Percentiles rank a stretch among this genome's conserved stretches.
Conservation (phyloP, 1,140 invertebrate species). For the Orchesella cincta region DNA sequence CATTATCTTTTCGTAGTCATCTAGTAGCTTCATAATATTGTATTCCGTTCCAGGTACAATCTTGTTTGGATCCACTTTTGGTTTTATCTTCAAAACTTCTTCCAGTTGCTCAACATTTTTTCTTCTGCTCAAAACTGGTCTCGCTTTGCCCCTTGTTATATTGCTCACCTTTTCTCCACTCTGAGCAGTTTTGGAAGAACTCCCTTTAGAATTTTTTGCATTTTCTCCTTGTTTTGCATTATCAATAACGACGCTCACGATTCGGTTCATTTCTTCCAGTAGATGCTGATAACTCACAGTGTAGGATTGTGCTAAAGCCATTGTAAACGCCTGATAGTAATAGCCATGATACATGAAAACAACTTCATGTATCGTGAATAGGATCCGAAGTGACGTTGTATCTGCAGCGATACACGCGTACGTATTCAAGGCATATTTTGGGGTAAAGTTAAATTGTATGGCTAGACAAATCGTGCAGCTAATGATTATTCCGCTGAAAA, state of each 20-base stretch:
- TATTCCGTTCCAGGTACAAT: slow-evolving; percentile 29
- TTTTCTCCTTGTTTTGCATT: no score
- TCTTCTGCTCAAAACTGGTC: no score
- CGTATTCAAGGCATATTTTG: slow-evolving; percentile 33
- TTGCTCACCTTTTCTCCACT: background rate
- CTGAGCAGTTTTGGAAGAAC: no score
- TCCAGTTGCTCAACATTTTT: no score
- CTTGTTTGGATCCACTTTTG: background rate
- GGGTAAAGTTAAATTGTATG: slow-evolving; percentile 22
- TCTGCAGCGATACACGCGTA: slow-evolving; percentile 22
- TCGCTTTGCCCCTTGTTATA: no score
- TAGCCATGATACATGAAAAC: slow-evolving; percentile 31
- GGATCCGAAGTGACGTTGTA: background rate
- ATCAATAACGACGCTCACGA: no score
- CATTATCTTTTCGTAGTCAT: slow-evolving; percentile 31
- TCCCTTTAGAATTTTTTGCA: no score
- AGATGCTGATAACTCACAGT: slow-evolving; percentile 35
- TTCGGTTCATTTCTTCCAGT: slow-evolving; percentile 33
- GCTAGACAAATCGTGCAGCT: background rate
- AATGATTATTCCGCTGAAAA: background rate
- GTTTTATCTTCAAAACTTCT: no score
- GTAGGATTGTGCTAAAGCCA: slow-evolving; percentile 19
- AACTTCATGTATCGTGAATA: slow-evolving; percentile 23
- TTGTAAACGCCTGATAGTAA: slow-evolving; percentile 30
- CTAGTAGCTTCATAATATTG: background rate